Base-by-base conservation (phyloP, 2,888 invertebrate genomes). In the Synergus gifuensis region DNA sequence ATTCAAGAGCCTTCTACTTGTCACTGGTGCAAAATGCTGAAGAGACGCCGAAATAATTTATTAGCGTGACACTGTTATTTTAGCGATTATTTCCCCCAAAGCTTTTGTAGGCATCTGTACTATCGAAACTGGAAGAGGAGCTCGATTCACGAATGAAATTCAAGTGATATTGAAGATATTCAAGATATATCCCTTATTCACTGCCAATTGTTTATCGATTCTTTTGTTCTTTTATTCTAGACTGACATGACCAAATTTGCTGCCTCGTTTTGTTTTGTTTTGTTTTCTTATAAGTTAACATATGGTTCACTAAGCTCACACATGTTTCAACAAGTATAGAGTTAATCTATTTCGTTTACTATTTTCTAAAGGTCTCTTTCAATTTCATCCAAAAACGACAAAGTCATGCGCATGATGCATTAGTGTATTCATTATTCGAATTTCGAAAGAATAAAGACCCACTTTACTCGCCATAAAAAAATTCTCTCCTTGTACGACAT, bases 61-160 rank as follows among this genome's bases (percentile, higher is more conserved):
- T 69, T 69, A 69, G 69, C 44, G 46, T 69, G 69, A 69, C 46
- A 49, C 46, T 69, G 49, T 69, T 69, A 69, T 69, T 69, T 69
- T 46, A 49, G 22, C 69, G 28, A 69, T 69, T 46, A 69, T 69
- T 28, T 28, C 49, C 69, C 49, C 46, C 22, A 4, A 12, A 69
- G 28, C 69, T 28, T 67, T 46, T 69, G 44, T 11, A 69, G 54
- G 54, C n/a, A 54, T 54, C 54, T 54, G 54, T 69, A 67, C 67
- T 18, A 46, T 67, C 44, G 46, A 46, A 46, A 67, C 11, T 66
- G 40, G n/a, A 40, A 3, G 22, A 67, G 67, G 44, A 67, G 46
- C 7, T 16, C 44, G n/a, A n/a, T 67, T 67, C 46, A 22, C 4
- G 12, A 44, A 46, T 22, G 22, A 14, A 28, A 67, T 67, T 67